Percentiles rank a stretch among this genome's conserved stretches.
Evolutionary conservation across 2,888 invertebrate genomes (phyloP).

Genomic region (Hemicrepidius hirtus): DNA sequence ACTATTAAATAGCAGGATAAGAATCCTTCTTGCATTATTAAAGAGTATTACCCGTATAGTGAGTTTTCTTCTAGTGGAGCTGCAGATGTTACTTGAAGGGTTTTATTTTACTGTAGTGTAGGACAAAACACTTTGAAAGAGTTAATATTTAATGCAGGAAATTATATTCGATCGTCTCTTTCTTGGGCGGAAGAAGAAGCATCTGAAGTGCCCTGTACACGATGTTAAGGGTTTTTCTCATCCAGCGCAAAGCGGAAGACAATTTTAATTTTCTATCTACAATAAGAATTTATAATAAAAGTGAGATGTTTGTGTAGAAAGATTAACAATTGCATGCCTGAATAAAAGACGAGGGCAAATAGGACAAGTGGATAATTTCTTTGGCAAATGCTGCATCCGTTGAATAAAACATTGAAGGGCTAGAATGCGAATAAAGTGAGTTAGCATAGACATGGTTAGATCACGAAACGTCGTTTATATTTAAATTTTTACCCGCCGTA

Average conservation of each 20-base stretch:
- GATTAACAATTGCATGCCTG: conserved; percentile 67
- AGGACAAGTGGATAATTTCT: conserved; percentile 70
- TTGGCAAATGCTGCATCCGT: conserved; percentile 67
- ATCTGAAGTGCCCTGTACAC: conserved; percentile 41
- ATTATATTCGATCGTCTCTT: conserved; percentile 46
- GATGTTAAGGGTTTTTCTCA: conserved; percentile 33
- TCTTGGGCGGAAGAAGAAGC: conserved; percentile 35
- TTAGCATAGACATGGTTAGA: conserved; percentile 60
- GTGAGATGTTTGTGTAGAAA: conserved; percentile 59
- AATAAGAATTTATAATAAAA: conserved; percentile 62
- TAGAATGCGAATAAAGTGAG: conserved; percentile 56
- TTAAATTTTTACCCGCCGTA: conserved; percentile 65
- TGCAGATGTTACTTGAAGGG: conserved; percentile 43
- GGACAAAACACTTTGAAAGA: conserved; percentile 46
- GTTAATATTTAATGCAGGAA: conserved; percentile 46
- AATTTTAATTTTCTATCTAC: conserved; percentile 67
- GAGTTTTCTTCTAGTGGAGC: conserved; percentile 39
- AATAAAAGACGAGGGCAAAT: conserved; percentile 66
- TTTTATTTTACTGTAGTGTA: conserved; percentile 40
- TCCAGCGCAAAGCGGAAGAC: conserved; percentile 59
- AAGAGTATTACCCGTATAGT: conserved; percentile 40
- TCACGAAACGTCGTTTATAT: conserved; percentile 66
- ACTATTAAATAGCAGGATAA: conserved; percentile 38
- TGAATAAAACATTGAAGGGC: conserved; percentile 66
- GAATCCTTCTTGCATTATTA: conserved; percentile 38